Evolutionary conservation across 2,113 vertebrate species (phyloP).

Genomic region (Cardinalis cardinalis): DNA sequence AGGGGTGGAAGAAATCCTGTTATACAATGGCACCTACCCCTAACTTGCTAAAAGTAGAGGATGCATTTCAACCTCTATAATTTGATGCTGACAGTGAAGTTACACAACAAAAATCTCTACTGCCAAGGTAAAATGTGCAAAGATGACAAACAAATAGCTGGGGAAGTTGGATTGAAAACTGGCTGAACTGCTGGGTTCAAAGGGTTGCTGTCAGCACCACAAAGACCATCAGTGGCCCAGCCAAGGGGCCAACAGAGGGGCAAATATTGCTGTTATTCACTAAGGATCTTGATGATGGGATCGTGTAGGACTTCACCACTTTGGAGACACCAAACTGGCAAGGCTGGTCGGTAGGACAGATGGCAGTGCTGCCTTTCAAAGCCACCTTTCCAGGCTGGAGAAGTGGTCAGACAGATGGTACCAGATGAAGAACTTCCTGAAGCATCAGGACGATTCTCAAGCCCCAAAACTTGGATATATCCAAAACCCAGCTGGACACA

Average conservation of each 20-base stretch:
- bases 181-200: background rate
- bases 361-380: background rate
- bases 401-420: background rate
- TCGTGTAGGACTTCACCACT: accelerated
- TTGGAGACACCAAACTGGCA: background rate
- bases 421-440: background rate
- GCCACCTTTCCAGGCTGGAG: background rate
- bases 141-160: background rate
- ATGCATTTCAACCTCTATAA: background rate
- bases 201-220: background rate
- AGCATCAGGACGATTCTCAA: accelerated
- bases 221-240: background rate
- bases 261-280: background rate
- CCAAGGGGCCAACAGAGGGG: background rate
- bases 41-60: background rate
- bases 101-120: background rate
- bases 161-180: accelerated
- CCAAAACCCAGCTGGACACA: background rate
- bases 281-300: accelerated
- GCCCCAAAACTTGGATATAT: background rate
- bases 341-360: accelerated
- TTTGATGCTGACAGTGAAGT: background rate
- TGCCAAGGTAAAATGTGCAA: background rate
- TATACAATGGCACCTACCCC: background rate
- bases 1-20: background rate